Evolutionary conservation across 2,888 invertebrate species (phyloP), one percentile per base, ranked within the genome.

Genomic region (Aphodius granarius): DNA sequence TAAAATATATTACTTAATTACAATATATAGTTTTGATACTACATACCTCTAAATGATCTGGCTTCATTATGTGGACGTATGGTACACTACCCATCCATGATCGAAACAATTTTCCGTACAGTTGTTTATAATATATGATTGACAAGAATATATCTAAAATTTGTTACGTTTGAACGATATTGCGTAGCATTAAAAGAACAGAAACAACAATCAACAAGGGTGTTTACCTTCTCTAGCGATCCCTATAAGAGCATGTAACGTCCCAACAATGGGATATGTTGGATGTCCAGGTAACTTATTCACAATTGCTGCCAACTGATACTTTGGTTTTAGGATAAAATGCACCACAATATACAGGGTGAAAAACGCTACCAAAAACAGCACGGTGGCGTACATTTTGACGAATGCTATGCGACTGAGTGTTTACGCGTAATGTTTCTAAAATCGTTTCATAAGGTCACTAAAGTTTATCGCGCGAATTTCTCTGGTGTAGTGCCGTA

Each of bases 41-140:
- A 83, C n/a, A n/a, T n/a, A n/a, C 82, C 77, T 83, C 82, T 15
- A 80, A 66, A 74, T 83, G 80, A 64, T 82, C 78, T 0, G 83
- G 76, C 76, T 81, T 83, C 79, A 80, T 81, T 0, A 83, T 19
- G 76, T 83, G 82, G 9, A 83, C 74, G 23, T 71, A 76, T 18
- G 82, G 81, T 16, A 75, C 65, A 21, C 70, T 76, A 15, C 82
- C 82, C 63, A 78, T 74, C 82, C 82, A 83, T 5, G 81, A 78
- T 73, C 83, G 73, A 74, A 80, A 83, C 5, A 82, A 74, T n/a
- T 81, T 82, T 9, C 71, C 62, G 64, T 73, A 66, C 43, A 9
- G 62, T 16, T 1, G 21, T 9, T 19, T 66, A 43, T 43, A 43
- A 43, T 1, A 3, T 9, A 43, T 13, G 13, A 43, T 43, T 13